Conservation (phyloP, 1,140 invertebrate genomes). For the Yoshiicerus persimilis region DNA sequence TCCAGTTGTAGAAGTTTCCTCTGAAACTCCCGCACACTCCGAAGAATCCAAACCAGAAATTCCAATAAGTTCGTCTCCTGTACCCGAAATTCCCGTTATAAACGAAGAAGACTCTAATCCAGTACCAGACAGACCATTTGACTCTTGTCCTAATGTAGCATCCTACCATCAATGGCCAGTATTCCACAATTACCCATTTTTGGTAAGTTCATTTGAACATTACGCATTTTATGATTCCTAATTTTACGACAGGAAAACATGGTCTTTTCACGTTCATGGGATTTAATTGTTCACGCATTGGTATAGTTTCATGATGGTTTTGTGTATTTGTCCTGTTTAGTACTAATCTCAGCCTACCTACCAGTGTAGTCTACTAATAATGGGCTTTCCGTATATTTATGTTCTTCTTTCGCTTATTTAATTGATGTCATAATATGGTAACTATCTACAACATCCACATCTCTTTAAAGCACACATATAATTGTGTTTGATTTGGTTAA, state of each 20-base stretch:
- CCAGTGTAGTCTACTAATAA: background rate
- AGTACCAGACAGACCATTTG: background rate
- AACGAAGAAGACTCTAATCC: background rate
- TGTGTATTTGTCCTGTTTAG: background rate
- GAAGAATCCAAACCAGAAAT: background rate
- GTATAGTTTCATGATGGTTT: background rate
- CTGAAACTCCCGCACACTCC: background rate
- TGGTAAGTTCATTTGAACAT: conserved; percentile 16
- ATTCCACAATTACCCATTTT: conserved; percentile 27
- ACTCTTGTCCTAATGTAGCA: conserved; percentile 11
- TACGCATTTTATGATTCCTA: background rate
- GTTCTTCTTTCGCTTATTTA: background rate
- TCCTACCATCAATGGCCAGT: conserved; percentile 32
- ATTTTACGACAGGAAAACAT: background rate
- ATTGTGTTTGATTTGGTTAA: background rate
- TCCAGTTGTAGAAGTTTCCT: background rate
- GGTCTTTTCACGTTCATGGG: background rate
- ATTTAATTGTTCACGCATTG: background rate
- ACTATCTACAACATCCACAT: background rate
- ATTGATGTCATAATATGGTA: background rate
- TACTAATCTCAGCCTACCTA: background rate
- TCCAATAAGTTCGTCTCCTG: too few species aligned
- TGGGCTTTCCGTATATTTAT: background rate
- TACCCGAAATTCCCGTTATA: background rate
- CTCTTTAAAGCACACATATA: background rate